phyloP scores from a whole-genome alignment of 2,113 vertebrate genomes.

The human region DNA sequence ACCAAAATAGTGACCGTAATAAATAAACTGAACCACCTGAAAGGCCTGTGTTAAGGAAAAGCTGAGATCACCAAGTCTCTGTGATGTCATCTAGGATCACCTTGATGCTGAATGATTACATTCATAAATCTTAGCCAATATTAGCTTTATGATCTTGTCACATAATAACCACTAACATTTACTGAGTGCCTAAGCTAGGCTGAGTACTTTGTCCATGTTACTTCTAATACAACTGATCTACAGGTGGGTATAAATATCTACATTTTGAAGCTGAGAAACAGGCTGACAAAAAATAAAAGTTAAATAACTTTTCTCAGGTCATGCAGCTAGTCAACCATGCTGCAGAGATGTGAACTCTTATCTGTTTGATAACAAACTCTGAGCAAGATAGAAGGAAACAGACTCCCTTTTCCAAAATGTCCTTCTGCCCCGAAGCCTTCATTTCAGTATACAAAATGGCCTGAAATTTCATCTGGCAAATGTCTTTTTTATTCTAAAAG shows the following conservation, averaged over 20 bases:
- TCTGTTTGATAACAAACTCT: not conserved
- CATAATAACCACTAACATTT: not conserved
- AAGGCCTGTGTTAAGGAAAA: slow-evolving; percentile 87
- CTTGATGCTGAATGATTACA: not conserved
- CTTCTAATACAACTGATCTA: not conserved
- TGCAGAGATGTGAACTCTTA: not conserved
- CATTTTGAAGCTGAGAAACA: not conserved
- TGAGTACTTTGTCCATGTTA: not conserved
- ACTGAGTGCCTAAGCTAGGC: not conserved
- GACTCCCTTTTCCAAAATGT: not conserved
- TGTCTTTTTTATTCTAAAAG: not conserved
- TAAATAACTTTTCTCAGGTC: not conserved
- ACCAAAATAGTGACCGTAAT: slow-evolving; percentile 96
- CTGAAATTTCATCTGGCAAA: not conserved
- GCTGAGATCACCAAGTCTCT: not conserved
- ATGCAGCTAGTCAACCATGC: not conserved
- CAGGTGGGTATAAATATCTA: not conserved
- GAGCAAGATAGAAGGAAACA: not conserved
- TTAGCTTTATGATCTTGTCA: not conserved
- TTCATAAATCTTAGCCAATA: not conserved
- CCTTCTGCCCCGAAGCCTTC: not conserved
- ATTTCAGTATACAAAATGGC: not conserved
- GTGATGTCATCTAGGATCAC: too few relatives aligned
- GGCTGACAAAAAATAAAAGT: not conserved
- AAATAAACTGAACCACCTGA: slow-evolving; percentile 94